Conservation (phyloP, 2,888 invertebrate genomes). For the Aphodius granarius region DNA sequence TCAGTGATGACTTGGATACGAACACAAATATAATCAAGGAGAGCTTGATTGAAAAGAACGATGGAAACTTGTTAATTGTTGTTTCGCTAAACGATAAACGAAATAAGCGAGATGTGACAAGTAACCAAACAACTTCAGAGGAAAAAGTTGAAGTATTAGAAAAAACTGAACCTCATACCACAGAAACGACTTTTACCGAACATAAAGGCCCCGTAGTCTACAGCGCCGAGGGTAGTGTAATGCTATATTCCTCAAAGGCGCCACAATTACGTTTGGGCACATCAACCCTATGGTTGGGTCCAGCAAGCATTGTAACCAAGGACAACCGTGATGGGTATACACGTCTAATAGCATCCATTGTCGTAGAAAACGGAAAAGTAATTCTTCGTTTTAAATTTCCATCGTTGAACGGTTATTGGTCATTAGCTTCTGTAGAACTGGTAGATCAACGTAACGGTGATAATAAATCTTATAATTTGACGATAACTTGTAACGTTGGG, state of each 20-base stretch:
- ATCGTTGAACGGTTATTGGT: background rate
- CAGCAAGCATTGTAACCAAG: background rate
- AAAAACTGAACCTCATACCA: background rate
- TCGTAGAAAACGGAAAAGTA: background rate
- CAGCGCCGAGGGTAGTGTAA: background rate
- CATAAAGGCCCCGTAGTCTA: conserved; percentile 3
- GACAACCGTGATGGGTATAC: conserved; percentile 2
- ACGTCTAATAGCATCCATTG: background rate
- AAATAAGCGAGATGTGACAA: background rate
- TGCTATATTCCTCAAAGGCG: background rate
- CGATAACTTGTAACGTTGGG: conserved; percentile 28
- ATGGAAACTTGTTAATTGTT: background rate
- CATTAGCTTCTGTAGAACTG: background rate
- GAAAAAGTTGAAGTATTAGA: too few relatives aligned
- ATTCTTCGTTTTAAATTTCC: conserved; percentile 1
- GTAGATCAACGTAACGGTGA: background rate
- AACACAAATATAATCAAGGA: conserved; percentile 3
- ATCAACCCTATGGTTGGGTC: background rate
- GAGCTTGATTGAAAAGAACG: background rate
- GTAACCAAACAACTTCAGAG: background rate
- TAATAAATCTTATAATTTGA: conserved; percentile 8
- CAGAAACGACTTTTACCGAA: background rate
- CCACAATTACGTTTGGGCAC: background rate
- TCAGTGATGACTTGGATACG: background rate
- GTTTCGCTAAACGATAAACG: background rate